Evolutionary conservation across 2,888 invertebrate species (phyloP).

Genomic region (Andrena marginata): DNA sequence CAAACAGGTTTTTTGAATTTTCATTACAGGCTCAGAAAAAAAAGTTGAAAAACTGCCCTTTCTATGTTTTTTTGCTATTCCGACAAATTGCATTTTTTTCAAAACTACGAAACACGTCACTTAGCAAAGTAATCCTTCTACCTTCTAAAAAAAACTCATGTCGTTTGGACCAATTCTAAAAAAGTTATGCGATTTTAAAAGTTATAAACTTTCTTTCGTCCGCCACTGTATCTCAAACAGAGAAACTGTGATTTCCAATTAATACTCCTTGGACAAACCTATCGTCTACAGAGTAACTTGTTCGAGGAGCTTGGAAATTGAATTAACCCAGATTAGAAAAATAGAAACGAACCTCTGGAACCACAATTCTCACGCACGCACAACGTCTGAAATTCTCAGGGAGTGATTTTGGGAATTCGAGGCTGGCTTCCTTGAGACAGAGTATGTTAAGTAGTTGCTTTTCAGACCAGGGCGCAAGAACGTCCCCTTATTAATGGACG

Average conservation of each 20-base stretch:
- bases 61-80: no score
- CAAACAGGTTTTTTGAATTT: no score
- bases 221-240: no score
- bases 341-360: background rate
- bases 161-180: no score
- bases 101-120: no score
- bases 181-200: no score
- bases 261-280: background rate
- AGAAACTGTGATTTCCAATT: background rate
- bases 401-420: background rate
- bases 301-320: background rate
- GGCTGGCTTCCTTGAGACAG: background rate
- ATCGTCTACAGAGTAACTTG: background rate
- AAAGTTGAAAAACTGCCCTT: no score
- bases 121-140: no score
- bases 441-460: background rate
- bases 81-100: no score
- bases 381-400: background rate
- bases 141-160: no score
- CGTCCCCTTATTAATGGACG: constrained; percentile 6
- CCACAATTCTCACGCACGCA: background rate
- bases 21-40: no score
- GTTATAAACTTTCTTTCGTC: no score
- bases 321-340: background rate
- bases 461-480: background rate